Conservation (phyloP, 92 coral and sea anemone genomes). For the Siderastrea radians region DNA sequence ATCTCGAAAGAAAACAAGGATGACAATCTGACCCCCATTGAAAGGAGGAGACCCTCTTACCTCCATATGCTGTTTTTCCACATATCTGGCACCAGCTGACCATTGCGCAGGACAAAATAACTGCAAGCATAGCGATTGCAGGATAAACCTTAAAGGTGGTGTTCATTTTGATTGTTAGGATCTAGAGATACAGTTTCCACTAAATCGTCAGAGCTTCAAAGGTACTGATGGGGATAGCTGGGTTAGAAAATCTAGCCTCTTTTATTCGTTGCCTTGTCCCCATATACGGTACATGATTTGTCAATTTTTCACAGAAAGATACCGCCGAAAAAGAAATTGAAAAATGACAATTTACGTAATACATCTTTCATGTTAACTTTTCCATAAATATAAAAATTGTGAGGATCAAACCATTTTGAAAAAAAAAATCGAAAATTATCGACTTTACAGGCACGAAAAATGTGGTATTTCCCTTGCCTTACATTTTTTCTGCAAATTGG, state of each 20-base stretch:
- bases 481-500: too few species aligned
- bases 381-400: background rate
- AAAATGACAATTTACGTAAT: background rate
- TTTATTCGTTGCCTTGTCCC: background rate
- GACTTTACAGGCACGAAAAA: too few species aligned
- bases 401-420: background rate
- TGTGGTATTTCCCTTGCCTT: too few species aligned
- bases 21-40: background rate
- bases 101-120: background rate
- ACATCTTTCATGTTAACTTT: background rate
- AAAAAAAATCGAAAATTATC: background rate
- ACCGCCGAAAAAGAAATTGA: background rate
- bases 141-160: background rate
- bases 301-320: background rate
- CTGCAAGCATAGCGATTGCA: background rate
- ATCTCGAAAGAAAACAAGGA: background rate
- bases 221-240: background rate
- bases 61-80: conserved; percentile 9
- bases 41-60: background rate
- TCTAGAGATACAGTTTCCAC: background rate
- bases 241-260: background rate
- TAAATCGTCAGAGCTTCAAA: background rate
- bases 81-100: conserved; percentile 18
- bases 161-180: background rate
- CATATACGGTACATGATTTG: background rate